Evolutionary conservation across 2,888 invertebrate species (phyloP).

Genomic region (Drosophila cognata): DNA sequence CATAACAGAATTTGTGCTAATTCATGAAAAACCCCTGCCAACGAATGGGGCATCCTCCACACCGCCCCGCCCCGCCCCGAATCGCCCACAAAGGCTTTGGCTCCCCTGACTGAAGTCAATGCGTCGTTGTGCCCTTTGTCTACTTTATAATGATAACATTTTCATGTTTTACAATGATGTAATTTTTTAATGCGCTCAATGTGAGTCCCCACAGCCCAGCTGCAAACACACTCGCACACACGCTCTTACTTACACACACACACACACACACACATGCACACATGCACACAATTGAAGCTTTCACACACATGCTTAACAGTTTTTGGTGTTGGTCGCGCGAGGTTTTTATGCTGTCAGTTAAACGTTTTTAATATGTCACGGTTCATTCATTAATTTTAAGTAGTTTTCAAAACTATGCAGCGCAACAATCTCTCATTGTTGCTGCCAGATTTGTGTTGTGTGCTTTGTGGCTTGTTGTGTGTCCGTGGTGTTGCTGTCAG

Average conservation of each 20-base stretch:
- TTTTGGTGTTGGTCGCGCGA: constrained; percentile 30
- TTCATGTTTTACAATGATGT: constrained; percentile 77
- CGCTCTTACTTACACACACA: constrained; percentile 5
- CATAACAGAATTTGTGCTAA: constrained; percentile 50
- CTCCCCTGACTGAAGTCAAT: constrained; percentile 40
- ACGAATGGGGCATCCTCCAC: not conserved
- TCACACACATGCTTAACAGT: constrained; percentile 29
- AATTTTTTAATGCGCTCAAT: constrained; percentile 72
- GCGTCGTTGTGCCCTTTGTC: constrained; percentile 57
- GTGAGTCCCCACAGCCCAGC: constrained; percentile 47
- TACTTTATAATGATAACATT: constrained; percentile 81
- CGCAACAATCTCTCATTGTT: constrained; percentile 56
- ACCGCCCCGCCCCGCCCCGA: not conserved
- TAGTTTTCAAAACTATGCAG: constrained; percentile 72
- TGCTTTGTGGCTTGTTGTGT: constrained; percentile 2
- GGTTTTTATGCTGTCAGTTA: constrained; percentile 56
- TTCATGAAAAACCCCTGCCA: constrained; percentile 53
- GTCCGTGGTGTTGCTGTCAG: constrained; percentile 12
- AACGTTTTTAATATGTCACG: constrained; percentile 70
- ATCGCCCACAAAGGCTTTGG: constrained; percentile 1
- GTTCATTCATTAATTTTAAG: constrained; percentile 73
- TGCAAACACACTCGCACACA: constrained; percentile 5
- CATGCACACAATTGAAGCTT: not conserved
- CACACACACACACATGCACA: constrained; percentile 1
- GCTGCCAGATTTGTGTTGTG: constrained; percentile 38